Percentiles rank a stretch among this genome's conserved stretches.
Evolutionary conservation across 2,113 vertebrate species (phyloP).

Genomic region (Strix aluco): DNA sequence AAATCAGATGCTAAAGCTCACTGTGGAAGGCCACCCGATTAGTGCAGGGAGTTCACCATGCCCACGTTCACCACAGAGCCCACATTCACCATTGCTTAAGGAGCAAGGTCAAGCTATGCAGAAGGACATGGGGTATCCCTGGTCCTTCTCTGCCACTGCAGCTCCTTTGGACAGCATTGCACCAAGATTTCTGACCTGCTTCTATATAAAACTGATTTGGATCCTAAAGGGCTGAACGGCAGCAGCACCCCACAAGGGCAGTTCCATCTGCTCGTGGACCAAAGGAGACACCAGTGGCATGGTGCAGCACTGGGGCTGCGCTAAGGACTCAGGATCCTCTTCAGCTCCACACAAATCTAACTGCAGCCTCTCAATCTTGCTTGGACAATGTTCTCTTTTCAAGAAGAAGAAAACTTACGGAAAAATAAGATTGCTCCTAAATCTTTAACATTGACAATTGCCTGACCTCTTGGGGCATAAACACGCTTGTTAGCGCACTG

Average conservation of each 20-base stretch:
- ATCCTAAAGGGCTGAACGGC: background rate
- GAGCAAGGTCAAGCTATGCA: fast-evolving
- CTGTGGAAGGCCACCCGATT: fast-evolving
- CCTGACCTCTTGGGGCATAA: background rate
- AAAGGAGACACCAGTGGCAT: background rate
- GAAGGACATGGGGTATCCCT: fast-evolving
- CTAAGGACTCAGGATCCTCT: background rate
- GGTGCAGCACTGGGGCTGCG: fast-evolving
- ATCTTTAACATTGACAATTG: background rate
- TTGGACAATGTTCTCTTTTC: background rate
- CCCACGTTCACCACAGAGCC: background rate
- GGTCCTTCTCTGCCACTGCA: background rate
- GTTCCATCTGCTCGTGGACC: fast-evolving
- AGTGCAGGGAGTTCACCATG: background rate
- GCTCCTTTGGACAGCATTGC: background rate
- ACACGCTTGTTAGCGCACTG: background rate
- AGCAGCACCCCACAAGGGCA: fast-evolving
- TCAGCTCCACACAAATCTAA: fast-evolving
- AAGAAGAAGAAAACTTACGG: background rate
- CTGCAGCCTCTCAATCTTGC: background rate
- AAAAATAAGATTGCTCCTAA: background rate
- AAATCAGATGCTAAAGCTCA: background rate
- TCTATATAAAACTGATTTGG: background rate
- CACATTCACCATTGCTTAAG: fast-evolving
- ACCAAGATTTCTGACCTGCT: background rate